phyloP scores from a whole-genome alignment of 2,113 vertebrate genomes.

The Egretta garzetta region DNA sequence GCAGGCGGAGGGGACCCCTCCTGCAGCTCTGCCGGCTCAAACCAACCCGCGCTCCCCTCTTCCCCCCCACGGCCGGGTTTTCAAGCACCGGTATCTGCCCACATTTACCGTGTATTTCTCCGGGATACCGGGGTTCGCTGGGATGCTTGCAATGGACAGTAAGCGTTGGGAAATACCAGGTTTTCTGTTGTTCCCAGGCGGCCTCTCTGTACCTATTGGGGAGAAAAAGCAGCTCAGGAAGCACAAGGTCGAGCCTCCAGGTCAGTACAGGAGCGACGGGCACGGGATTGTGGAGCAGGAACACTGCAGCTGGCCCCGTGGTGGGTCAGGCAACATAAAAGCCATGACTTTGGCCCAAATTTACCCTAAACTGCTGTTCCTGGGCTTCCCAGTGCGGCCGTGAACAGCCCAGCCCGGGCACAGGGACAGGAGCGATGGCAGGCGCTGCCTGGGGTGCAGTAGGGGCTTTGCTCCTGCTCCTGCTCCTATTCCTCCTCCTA shows the following conservation, averaged over 20 bases:
- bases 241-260: neutral
- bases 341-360: fast-evolving
- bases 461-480: neutral
- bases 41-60: neutral
- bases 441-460: too few relatives aligned
- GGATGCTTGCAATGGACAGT: too few relatives aligned
- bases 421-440: neutral
- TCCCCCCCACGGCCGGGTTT: neutral
- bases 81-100: neutral
- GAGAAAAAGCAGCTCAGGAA: too few relatives aligned
- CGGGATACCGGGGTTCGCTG: neutral
- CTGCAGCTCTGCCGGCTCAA: neutral
- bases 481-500: neutral
- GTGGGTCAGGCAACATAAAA: neutral
- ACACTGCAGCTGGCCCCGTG: neutral
- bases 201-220: fast-evolving
- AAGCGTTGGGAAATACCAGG: neutral
- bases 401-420: fast-evolving
- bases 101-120: too few relatives aligned
- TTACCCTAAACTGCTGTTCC: neutral
- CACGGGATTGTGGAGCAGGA: neutral
- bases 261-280: too few relatives aligned
- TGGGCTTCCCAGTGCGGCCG: neutral
- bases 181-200: too few relatives aligned
- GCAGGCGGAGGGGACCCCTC: neutral